Base-by-base conservation (phyloP, 2,888 invertebrate genomes). In the Brenthis ino region DNA sequence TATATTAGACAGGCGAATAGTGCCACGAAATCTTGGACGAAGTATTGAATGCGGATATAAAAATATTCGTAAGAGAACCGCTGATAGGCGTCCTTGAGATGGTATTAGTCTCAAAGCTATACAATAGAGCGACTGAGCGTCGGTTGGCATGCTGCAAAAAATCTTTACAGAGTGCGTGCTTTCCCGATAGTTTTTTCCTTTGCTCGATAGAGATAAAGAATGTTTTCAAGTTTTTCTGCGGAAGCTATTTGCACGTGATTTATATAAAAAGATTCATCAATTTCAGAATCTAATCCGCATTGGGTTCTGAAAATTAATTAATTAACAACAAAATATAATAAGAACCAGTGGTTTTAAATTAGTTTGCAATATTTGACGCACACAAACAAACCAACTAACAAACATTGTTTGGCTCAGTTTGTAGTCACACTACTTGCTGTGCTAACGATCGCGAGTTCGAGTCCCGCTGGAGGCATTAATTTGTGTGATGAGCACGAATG, bases 81-180 rank as follows among this genome's bases (percentile, higher is more conserved):
- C 33, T 48, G 20, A 61, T 16, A 43, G 28, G 50, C 51, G 67
- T 68, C 69, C 69, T 64, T 64, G 69, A 66, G 51, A 37, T 64
- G 54, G 58, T 24, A 48, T 63, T 60, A 58, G 58, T 51, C 65
- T 60, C 51, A 33, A 64, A 64, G 65, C 64, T 48, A 47, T 54
- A 71, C 61, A 66, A 66, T 56, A 60, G 69, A 66, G 48, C 57
- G 43, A 66, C 16, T 24, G 63, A 53, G 50, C 58, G 56, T 55
- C 63, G 68, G 56, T 55, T 58, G 68, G 55, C 50, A 65, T 53
- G 28, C 48, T 60, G 69, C 69, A 73, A 70, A 73, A 74, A 72
- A 57, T 51, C n/a, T 58, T 55, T 48, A 55, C 54, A 61, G 55
- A 71, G 68, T 58, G 70, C 71, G 69, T 72, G 71, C 72, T 73